Base-by-base conservation (phyloP, 1,140 invertebrate genomes). In the Sitodiplosis mosellana region DNA sequence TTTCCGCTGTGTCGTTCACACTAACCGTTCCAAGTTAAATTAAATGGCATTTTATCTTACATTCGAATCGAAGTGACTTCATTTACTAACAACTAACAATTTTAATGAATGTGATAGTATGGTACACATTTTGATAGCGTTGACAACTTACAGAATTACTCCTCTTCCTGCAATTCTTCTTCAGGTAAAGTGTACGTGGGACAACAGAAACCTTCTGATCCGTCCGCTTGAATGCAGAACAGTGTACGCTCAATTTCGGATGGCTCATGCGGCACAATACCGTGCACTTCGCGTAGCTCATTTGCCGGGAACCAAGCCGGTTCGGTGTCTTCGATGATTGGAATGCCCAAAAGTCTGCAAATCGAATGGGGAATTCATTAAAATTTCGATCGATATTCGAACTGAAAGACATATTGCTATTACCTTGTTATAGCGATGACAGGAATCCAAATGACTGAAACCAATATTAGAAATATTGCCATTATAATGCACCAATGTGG, bases 251-350 rank as follows among this genome's bases (percentile, higher is more conserved):
- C 87, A 11, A 84, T 71, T 4, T 74, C 64, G 2, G 85, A 83
- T 1, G 71, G 70, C 58, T 88, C 82, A 53, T 86, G 83, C 1
- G 81, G 78, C 49, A 80, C 71, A 45, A 93, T 83, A 44, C 83
- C 82, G 55, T 91, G 83, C 59, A 87, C 90, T 57, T 91, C 87
- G 54, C 83, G 80, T 1, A 93, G 68, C 53, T 93, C 88, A 14
- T 83, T 78, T 1, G 80, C 80, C 0, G 87, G 88, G 59, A 92
- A 93, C 87, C 88, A 92, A 11, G 87, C 84, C 49, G 87, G 83
- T 59, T 88, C 84, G 46, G 87, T 83, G 54, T 89, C 85, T n/a
- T 87, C 83, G 37, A 92, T 79, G 33, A 91, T 76, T 10, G 78
- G 73, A 50, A 84, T 74, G 38, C 83, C 82, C 51, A 81, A 80